Evolutionary conservation across 2,888 invertebrate species (phyloP), one percentile per base, ranked within the genome.

Genomic region (Nycteola revayana): DNA sequence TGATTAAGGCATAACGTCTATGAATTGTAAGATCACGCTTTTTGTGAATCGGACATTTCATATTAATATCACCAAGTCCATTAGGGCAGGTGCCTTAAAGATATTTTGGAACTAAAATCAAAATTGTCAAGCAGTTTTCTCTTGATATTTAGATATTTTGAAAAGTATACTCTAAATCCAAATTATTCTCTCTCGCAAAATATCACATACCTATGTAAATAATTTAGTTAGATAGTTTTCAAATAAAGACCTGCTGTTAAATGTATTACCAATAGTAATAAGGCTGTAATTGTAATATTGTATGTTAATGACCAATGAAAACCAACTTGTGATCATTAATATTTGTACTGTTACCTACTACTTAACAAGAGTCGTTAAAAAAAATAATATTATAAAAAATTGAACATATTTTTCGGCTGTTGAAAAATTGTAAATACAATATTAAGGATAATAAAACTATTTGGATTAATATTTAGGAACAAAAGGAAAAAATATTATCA

Each of bases 251-350:
- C 85, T 83, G 64, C 82, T 86, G 86, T 86, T 87, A 83, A 69
- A 51, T 79, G 87, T 84, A 84, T 81, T 69, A 68, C 70, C 74
- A 71, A 72, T 83, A 85, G 82, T 64, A 60, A 54, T 87, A 87
- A 88, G 88, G 67, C 61, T 82, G 73, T 87, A 87, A 80, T 53
- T 84, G 76, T 87, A 88, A 87, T 77, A 71, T 69, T 71, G 85
- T 88, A 87, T 86, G 86, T 88, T 89, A 89, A 88, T 89, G 89
- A 89, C 89, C 89, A 89, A 89, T 89, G 89, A 89, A 89, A 89
- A 89, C 89, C 89, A 87, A 89, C 88, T 89, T 89, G 89, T 89
- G 89, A 89, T 89, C 89, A 89, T 87, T 88, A 88, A 89, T 89
- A 89, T 89, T 89, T 89, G 89, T 89, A 89, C 89, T 89, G 89